Base-by-base conservation (phyloP, 1,140 invertebrate species). In the Trachelipus rathkii region DNA sequence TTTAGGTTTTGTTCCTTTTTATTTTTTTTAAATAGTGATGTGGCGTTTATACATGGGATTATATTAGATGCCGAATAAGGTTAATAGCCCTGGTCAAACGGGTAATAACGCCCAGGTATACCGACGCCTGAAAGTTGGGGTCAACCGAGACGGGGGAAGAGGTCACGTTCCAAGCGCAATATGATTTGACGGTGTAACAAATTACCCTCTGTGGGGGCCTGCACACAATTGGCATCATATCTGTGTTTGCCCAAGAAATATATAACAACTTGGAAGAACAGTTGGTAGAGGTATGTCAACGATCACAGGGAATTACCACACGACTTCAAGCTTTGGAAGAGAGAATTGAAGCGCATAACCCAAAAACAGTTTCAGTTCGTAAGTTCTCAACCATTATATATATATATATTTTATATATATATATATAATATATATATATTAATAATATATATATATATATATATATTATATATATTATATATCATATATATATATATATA, bases 281-380 rank as follows among this genome's bases (percentile, higher is more conserved):
- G 83, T 86, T 93, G 80, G 87, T 89, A 83, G 85, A 87, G 76
- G 89, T 93, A 78, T 87, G 88, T 60, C 88, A 89, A 81, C 86
- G 91, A 78, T 89, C 90, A 10, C 88, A 88, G 66, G 84, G 85
- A 10, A 88, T 92, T 66, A 89, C 89, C 81, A 83, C 84, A 19
- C 89, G 89, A 80, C 89, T 93, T 76, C 84, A 85, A 44, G 84
- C 84, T 43, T 86, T 93, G 72, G 88, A 90, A 81, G 87, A 88
- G 74, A 85, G 87, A 78, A 89, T 92, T 66, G 68, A 78, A 73
- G 84, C 83, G 70, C n/a, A 89, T 85, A 91, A 93, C 85, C 91
- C 92, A 70, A 93, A 92, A 86, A 89, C 89, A n/a, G 91, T 93
- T 82, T 87, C 90, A 89, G 92, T 93, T 87, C 92, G 92, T 93